phyloP scores from a whole-genome alignment of 1,140 invertebrate species.

The Drosophila watanabei region DNA sequence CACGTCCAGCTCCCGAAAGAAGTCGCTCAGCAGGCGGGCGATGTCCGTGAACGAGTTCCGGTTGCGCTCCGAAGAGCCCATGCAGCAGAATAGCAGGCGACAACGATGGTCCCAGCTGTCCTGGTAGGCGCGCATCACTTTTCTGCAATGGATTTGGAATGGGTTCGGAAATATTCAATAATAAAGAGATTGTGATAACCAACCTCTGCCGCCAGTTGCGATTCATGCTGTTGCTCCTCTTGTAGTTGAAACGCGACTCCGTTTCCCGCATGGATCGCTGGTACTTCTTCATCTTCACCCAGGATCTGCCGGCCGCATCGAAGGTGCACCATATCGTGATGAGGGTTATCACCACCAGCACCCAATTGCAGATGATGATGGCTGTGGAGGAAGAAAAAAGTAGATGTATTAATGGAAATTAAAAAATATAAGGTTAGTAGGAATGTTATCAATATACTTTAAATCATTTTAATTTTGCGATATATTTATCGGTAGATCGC shows the following conservation, averaged over 20 bases:
- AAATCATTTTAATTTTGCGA: too few species aligned
- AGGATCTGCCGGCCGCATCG: constrained; percentile 94
- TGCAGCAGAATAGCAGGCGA: constrained; percentile 94
- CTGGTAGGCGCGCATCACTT: constrained; percentile 95
- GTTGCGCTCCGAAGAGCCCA: constrained; percentile 92
- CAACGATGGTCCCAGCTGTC: constrained; percentile 96
- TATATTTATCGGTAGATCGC: too few species aligned
- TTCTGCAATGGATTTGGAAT: constrained; percentile 87
- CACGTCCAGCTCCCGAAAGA: constrained; percentile 96
- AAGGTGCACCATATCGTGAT: constrained; percentile 95
- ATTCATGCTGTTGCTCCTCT: constrained; percentile 91
- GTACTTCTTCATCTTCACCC: constrained; percentile 97
- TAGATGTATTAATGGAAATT: not conserved
- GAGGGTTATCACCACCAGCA: constrained; percentile 90
- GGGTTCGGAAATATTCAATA: not conserved
- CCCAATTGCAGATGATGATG: constrained; percentile 93
- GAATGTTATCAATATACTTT: too few species aligned
- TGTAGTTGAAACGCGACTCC: constrained; percentile 91
- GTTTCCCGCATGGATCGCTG: constrained; percentile 93
- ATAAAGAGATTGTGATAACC: not conserved
- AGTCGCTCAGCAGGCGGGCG: constrained; percentile 94
- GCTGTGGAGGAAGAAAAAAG: constrained; percentile 86
- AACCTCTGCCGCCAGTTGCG: constrained; percentile 96
- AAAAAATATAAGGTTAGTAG: too few species aligned
- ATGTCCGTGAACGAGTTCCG: constrained; percentile 95